phyloP scores from a whole-genome alignment of 2,888 invertebrate genomes.

The Coenonympha glycerion region DNA sequence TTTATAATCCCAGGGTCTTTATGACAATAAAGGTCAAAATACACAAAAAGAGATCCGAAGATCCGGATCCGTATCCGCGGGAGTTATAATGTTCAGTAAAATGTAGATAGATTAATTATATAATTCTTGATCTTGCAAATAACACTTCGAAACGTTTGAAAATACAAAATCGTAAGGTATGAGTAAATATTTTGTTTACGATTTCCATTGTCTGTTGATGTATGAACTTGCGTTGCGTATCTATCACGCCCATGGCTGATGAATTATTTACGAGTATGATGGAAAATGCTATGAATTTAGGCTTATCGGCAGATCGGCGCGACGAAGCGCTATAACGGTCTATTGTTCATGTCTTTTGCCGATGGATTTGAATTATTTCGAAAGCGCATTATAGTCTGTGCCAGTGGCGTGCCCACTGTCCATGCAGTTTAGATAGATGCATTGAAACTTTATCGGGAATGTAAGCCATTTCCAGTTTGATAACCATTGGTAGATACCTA shows the following conservation, averaged over 20 bases:
- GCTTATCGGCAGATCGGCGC: constrained; percentile 19
- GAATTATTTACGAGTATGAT: constrained; percentile 22
- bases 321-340: constrained; percentile 12
- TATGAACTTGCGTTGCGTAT: constrained; percentile 14
- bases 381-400: neutral
- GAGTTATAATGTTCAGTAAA: too few species aligned
- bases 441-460: too few species aligned
- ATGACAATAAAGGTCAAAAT: too few species aligned
- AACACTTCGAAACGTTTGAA: too few species aligned
- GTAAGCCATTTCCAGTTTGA: too few species aligned
- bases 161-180: neutral
- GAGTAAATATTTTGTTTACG: constrained; percentile 6
- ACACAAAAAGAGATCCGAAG: too few species aligned
- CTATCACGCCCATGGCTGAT: constrained; percentile 13
- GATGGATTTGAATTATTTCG: constrained; percentile 2
- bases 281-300: constrained; percentile 22
- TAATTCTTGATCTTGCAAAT: too few species aligned
- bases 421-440: neutral
- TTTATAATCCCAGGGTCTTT: too few species aligned
- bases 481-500: too few species aligned
- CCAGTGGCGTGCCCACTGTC: constrained; percentile 19
- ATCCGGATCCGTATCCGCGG: too few species aligned
- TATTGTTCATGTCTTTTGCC: constrained; percentile 17
- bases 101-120: too few species aligned
- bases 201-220: constrained; percentile 15